Evolutionary conservation across 2,888 invertebrate genomes (phyloP).

Genomic region (Carpatolechia fugitivella): DNA sequence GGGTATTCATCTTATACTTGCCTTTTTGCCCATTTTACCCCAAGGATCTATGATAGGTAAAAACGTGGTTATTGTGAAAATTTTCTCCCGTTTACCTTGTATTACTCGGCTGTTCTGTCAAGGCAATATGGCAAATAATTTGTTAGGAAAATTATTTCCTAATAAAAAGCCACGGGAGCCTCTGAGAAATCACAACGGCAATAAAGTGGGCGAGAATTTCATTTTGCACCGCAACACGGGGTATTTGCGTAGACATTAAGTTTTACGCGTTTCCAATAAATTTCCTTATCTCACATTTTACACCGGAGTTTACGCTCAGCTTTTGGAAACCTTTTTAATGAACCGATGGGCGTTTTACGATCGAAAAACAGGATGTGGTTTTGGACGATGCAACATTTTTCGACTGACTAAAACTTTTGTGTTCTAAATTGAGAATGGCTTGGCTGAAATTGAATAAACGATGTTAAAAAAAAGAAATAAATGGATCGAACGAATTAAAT

Average conservation of each 20-base stretch:
- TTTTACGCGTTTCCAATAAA: conserved; percentile 40
- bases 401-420: neutral
- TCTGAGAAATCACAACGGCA: conserved; percentile 28
- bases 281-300: conserved; percentile 30
- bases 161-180: neutral
- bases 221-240: conserved; percentile 27
- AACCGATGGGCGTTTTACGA: conserved; percentile 8
- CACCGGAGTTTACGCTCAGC: conserved; percentile 9
- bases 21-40: neutral
- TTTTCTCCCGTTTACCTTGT: neutral
- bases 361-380: neutral
- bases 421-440: neutral
- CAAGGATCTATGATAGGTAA: neutral
- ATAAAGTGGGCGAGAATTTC: conserved; percentile 27
- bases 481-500: no score
- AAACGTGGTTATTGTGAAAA: neutral
- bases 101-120: neutral
- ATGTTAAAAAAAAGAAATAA: neutral
- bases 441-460: no score
- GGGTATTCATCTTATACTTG: no score
- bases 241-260: conserved; percentile 32
- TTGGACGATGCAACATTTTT: neutral
- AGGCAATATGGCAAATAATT: neutral
- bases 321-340: conserved; percentile 15
- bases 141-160: neutral